phyloP scores from a whole-genome alignment of 2,888 invertebrate species.

The Plutella xylostella region DNA sequence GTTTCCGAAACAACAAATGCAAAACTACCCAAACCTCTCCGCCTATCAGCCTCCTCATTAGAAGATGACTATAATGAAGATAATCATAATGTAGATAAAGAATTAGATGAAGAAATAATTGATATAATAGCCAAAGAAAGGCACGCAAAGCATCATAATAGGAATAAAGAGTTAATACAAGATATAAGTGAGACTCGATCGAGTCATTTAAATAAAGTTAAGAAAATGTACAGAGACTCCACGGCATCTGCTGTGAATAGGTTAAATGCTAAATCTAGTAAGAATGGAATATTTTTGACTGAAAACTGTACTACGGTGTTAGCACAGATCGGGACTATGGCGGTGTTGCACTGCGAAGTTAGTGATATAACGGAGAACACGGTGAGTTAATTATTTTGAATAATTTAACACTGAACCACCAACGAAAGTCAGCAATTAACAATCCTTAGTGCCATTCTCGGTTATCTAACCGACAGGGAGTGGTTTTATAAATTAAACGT shows the following conservation, averaged over 20 bases:
- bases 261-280: slow-evolving; percentile 46
- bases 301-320: slow-evolving; percentile 73
- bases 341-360: slow-evolving; percentile 73
- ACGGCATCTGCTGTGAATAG: slow-evolving; percentile 51
- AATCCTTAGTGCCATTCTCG: too few relatives aligned
- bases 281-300: slow-evolving; percentile 66
- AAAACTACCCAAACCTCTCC: slow-evolving; percentile 50
- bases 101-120: slow-evolving; percentile 38
- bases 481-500: too few relatives aligned
- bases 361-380: slow-evolving; percentile 73
- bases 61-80: slow-evolving; percentile 42
- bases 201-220: slow-evolving; percentile 51
- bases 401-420: neutral
- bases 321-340: slow-evolving; percentile 74
- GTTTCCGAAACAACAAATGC: slow-evolving; percentile 33
- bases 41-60: slow-evolving; percentile 37
- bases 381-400: slow-evolving; percentile 43
- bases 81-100: slow-evolving; percentile 51
- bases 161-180: slow-evolving; percentile 40
- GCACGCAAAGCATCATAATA: slow-evolving; percentile 35
- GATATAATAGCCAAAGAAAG: slow-evolving; percentile 34
- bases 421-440: neutral
- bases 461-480: too few relatives aligned
- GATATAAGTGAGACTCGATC: slow-evolving; percentile 44
- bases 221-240: slow-evolving; percentile 65